A percentile compares a stretch with the other conserved stretches of the same genome.
Evolutionary conservation across 2,113 vertebrate species (phyloP).

Genomic region (Hypocryptadius cinnamomeus): DNA sequence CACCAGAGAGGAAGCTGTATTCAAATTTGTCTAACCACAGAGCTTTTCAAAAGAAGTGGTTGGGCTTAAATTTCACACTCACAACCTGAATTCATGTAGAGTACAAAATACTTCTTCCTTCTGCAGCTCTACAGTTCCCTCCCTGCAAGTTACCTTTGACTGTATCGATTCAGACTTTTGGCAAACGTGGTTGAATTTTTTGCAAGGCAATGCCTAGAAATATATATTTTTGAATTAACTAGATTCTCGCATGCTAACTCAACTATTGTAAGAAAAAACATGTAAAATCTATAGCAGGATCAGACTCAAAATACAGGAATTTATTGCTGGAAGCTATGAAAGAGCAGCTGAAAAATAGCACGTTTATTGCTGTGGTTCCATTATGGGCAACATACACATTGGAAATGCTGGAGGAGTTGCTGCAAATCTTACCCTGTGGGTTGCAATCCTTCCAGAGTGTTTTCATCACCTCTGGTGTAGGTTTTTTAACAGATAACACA

Average conservation of each 20-base stretch:
- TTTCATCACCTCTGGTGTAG: not conserved
- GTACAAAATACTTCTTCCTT: not conserved
- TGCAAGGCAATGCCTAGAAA: not conserved
- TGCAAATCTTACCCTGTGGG: not conserved
- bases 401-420: not conserved
- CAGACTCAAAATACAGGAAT: not conserved
- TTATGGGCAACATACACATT: rapidly evolving
- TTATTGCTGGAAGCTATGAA: not conserved
- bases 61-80: not conserved
- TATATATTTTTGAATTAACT: not conserved
- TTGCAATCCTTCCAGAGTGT: not conserved
- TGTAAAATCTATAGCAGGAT: not conserved
- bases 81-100: not conserved
- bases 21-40: not conserved
- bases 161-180: not conserved
- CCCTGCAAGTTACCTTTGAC: not conserved
- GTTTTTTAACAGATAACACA: not conserved
- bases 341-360: not conserved
- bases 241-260: not conserved
- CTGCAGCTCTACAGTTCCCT: not conserved
- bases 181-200: not conserved
- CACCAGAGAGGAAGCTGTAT: not conserved
- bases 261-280: not conserved
- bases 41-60: not conserved
- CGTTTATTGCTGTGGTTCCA: not conserved